phyloP scores from a whole-genome alignment of 2,888 invertebrate species.

The Oxytorus armatus region DNA sequence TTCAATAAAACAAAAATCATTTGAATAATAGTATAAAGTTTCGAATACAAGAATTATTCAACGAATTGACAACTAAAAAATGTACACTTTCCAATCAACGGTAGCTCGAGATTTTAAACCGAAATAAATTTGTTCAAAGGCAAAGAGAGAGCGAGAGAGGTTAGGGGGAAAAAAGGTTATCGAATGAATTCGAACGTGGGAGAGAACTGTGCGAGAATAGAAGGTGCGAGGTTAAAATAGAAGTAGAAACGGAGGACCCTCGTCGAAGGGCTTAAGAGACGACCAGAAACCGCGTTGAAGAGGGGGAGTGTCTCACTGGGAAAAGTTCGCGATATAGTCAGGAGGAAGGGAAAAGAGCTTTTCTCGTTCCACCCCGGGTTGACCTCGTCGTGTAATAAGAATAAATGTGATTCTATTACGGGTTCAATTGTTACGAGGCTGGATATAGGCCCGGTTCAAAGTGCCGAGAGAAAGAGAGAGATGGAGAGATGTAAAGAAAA shows the following conservation, averaged over 20 bases:
- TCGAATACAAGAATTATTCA: not conserved
- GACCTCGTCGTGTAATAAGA: slow-evolving; percentile 84
- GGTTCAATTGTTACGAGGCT: slow-evolving; percentile 83
- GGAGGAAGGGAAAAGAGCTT: slow-evolving; percentile 61
- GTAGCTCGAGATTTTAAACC: not conserved
- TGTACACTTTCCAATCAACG: slow-evolving; percentile 8
- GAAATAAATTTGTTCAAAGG: not conserved
- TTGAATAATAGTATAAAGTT: not conserved
- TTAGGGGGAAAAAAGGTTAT: not conserved
- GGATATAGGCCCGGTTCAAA: slow-evolving; percentile 73
- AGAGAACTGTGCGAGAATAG: slow-evolving; percentile 21
- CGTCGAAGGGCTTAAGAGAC: slow-evolving; percentile 64
- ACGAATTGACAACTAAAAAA: not conserved
- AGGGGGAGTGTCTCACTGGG: slow-evolving; percentile 48
- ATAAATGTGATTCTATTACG: slow-evolving; percentile 85
- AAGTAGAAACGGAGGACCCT: slow-evolving; percentile 32
- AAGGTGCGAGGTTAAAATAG: slow-evolving; percentile 38
- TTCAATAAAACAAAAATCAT: slow-evolving; percentile 2
- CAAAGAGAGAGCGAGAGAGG: not conserved
- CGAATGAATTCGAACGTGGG: slow-evolving; percentile 55
- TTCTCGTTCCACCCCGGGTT: slow-evolving; percentile 72
- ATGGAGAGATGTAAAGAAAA: slow-evolving; percentile 48
- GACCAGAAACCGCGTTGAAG: slow-evolving; percentile 56
- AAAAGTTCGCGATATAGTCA: slow-evolving; percentile 51
- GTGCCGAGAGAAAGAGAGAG: too few species aligned